A percentile compares a stretch with the other conserved stretches of the same genome.
Evolutionary conservation across 2,888 invertebrate genomes (phyloP).

Genomic region (Leucoptera coffeella): DNA sequence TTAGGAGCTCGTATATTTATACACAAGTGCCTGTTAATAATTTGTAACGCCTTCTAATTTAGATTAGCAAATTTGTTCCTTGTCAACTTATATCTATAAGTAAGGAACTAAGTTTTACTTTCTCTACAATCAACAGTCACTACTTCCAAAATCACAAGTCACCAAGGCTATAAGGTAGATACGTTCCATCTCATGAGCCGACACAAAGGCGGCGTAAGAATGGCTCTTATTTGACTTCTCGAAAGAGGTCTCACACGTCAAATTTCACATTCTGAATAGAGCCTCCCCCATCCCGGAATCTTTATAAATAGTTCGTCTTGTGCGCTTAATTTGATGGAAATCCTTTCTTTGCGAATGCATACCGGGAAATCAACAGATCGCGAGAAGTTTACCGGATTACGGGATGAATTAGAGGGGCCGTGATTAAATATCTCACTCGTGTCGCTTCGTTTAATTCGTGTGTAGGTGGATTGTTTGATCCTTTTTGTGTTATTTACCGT

Average conservation of each 20-base stretch:
- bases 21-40: too few species aligned
- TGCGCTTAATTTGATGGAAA: slow-evolving; percentile 49
- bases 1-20: too few species aligned
- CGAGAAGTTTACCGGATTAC: slow-evolving; percentile 15
- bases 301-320: slow-evolving; percentile 41
- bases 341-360: slow-evolving; percentile 25
- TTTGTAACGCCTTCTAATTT: too few species aligned
- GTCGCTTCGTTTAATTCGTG: too few species aligned
- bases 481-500: too few species aligned
- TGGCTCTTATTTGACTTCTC: slow-evolving; percentile 17
- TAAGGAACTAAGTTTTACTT: too few species aligned
- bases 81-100: too few species aligned
- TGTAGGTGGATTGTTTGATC: too few species aligned
- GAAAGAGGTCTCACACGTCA: slow-evolving; percentile 42
- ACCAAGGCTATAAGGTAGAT: slow-evolving; percentile 29
- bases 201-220: slow-evolving; percentile 20
- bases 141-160: too few species aligned
- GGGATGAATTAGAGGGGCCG: slow-evolving; percentile 26
- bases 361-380: slow-evolving; percentile 32
- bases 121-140: too few species aligned
- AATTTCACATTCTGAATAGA: slow-evolving; percentile 48
- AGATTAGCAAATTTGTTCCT: too few species aligned
- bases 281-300: slow-evolving; percentile 28
- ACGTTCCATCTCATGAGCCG: slow-evolving; percentile 18
- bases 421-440: too few species aligned